A percentile compares a stretch with the other conserved stretches of the same genome.
phyloP scores from a whole-genome alignment of 2,113 vertebrate species.

The Budorcas taxicolor region DNA sequence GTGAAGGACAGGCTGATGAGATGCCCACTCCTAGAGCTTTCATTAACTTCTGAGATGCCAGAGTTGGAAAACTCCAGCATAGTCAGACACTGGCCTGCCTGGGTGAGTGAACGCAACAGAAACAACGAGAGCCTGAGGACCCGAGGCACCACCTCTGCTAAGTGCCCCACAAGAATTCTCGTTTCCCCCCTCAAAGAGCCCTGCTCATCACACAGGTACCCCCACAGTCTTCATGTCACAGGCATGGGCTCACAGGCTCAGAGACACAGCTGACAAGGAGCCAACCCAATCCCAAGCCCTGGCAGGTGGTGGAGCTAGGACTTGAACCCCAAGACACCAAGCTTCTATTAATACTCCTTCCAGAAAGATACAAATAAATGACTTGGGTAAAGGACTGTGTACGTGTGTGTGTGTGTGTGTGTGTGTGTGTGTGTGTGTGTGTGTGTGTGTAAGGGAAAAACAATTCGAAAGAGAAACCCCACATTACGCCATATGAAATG shows the following conservation, averaged over 20 bases:
- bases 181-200: accelerated
- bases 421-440: too few species aligned
- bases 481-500: accelerated
- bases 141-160: not conserved
- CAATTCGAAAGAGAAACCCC: accelerated
- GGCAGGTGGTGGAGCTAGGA: not conserved
- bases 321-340: not conserved
- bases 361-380: not conserved
- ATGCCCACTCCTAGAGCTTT: not conserved
- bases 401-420: too few species aligned
- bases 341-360: not conserved
- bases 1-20: accelerated
- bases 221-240: accelerated
- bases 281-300: not conserved
- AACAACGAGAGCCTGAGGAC: accelerated
- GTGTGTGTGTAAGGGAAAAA: not conserved
- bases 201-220: accelerated
- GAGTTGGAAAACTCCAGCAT: accelerated
- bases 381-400: not conserved
- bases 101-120: accelerated
- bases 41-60: accelerated
- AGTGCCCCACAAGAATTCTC: not conserved
- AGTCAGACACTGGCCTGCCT: not conserved
- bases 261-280: accelerated
- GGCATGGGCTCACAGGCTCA: accelerated